A percentile compares a stretch with the other conserved stretches of the same genome.
Evolutionary conservation across 1,140 invertebrate genomes (phyloP).

Genomic region (Nautilus pompilius): DNA sequence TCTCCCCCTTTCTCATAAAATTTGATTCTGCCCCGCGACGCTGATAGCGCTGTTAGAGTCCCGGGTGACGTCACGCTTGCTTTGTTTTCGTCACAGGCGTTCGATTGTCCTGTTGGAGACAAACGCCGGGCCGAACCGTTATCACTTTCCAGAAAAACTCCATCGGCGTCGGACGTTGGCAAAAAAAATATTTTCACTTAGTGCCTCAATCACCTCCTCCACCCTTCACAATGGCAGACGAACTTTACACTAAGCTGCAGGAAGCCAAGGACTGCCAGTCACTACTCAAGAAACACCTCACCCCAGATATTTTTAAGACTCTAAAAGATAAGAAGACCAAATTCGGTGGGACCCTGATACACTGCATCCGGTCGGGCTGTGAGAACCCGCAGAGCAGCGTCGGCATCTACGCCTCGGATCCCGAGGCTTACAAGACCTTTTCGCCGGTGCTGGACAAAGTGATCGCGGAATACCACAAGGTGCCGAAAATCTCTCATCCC

Average conservation of each 20-base stretch:
- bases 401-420: constrained; percentile 7
- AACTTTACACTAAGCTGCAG: constrained; percentile 16
- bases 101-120: too few relatives aligned
- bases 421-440: constrained; percentile 15
- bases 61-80: too few relatives aligned
- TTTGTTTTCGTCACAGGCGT: too few relatives aligned
- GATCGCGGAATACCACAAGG: constrained; percentile 24
- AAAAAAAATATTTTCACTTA: too few relatives aligned
- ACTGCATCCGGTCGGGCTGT: constrained; percentile 45
- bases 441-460: constrained; percentile 14
- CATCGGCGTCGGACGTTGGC: too few relatives aligned
- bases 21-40: too few relatives aligned
- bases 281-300: constrained; percentile 35
- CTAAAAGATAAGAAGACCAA: constrained; percentile 34
- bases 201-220: too few relatives aligned
- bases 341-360: constrained; percentile 32
- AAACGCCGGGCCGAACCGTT: too few relatives aligned
- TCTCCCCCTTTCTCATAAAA: too few relatives aligned
- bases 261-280: constrained; percentile 28
- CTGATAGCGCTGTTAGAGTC: too few relatives aligned
- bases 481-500: constrained; percentile 5
- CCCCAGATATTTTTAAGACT: constrained; percentile 22
- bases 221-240: constrained; percentile 6
- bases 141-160: too few relatives aligned
- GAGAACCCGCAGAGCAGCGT: constrained; percentile 4